Percentiles rank a stretch among this genome's conserved stretches.
Conservation (phyloP, 2,113 vertebrate species). For the Neolamprologus ventralis region DNA sequence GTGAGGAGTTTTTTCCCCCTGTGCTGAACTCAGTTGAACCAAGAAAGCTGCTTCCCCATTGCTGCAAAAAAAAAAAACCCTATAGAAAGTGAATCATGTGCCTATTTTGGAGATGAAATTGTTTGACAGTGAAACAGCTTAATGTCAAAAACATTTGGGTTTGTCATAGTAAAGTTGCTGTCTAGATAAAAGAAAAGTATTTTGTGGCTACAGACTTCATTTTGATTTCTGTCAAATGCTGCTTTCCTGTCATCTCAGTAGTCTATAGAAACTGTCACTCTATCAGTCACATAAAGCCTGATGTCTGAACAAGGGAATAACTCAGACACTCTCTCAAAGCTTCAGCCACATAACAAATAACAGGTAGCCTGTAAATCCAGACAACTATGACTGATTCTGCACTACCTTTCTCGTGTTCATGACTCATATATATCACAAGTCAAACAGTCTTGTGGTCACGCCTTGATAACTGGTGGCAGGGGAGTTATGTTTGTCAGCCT, state of each 20-base stretch:
- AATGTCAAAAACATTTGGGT: not conserved
- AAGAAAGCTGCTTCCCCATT: not conserved
- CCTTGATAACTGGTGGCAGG: not conserved
- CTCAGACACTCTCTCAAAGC: not conserved
- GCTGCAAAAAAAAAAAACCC: not conserved
- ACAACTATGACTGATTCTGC: slow-evolving; percentile 8
- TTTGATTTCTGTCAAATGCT: slow-evolving; percentile 17
- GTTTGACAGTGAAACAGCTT: not conserved
- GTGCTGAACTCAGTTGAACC: not conserved
- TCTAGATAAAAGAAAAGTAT: not conserved
- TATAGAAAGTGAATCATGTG: not conserved
- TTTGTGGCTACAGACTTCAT: not conserved
- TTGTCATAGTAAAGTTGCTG: not conserved
- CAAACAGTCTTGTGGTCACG: not conserved
- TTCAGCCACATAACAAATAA: slow-evolving; percentile 3
- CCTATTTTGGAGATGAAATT: slow-evolving; percentile 4
- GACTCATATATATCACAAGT: slow-evolving; percentile 18
- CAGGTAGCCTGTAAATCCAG: not conserved
- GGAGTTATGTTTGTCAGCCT: not conserved
- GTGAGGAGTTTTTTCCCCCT: not conserved
- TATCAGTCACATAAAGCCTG: slow-evolving; percentile 12
- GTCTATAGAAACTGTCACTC: slow-evolving; percentile 8
- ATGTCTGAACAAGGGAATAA: slow-evolving; percentile 14
- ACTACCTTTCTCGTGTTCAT: slow-evolving; percentile 1
- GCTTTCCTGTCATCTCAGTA: not conserved